Conservation (phyloP, 2,888 invertebrate genomes). For the Nezara viridula region DNA sequence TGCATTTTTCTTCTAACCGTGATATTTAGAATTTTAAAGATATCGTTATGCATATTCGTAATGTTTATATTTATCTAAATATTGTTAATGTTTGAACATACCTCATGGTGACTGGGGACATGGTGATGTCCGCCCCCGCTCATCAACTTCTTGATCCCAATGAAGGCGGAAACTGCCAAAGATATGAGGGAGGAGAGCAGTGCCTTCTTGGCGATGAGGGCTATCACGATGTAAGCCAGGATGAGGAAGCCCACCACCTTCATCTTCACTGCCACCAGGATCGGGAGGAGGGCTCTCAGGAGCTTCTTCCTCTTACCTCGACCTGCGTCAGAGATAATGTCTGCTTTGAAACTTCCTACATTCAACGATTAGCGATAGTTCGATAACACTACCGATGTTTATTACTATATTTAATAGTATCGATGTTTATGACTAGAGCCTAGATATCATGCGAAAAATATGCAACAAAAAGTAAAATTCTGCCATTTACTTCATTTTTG, state of each 20-base stretch:
- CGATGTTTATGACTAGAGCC: too few relatives aligned
- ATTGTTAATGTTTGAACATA: conserved; percentile 57
- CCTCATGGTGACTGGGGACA: conserved; percentile 65
- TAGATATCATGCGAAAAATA: too few relatives aligned
- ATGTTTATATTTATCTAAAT: background rate
- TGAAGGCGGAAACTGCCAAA: conserved; percentile 74
- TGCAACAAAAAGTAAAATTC: too few relatives aligned
- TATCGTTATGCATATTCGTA: too few relatives aligned
- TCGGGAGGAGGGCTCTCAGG: conserved; percentile 73
- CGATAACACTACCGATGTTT: too few relatives aligned
- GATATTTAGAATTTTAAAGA: too few relatives aligned
- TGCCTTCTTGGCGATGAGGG: conserved; percentile 77
- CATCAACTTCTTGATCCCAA: conserved; percentile 67
- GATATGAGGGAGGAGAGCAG: conserved; percentile 75
- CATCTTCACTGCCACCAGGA: conserved; percentile 74
- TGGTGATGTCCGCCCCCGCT: conserved; percentile 64
- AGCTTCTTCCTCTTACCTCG: conserved; percentile 75
- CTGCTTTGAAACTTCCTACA: background rate
- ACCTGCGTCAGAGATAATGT: conserved; percentile 67
- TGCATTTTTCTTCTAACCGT: too few relatives aligned
- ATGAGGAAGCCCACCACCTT: conserved; percentile 74
- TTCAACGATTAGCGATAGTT: background rate
- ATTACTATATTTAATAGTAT: too few relatives aligned
- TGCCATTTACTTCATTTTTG: too few relatives aligned
- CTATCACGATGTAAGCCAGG: conserved; percentile 73